These are phyloP conservation scores for Poeciliopsis prolifica DNA, from an alignment of 2,113 vertebrate genomes.

Conservation along the genomic window DNA sequence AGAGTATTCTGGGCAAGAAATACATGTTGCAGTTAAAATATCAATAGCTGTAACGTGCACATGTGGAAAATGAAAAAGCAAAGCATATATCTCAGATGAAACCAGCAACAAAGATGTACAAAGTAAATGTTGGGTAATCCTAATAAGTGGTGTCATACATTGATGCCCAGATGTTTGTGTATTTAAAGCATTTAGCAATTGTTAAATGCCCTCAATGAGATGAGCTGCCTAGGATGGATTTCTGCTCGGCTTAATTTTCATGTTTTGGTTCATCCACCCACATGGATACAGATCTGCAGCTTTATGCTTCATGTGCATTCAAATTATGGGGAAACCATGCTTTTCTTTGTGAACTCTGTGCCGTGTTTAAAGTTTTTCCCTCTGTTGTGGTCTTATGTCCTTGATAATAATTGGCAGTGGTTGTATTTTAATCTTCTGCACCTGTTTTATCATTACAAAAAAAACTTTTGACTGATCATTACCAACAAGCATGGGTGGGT, in stretches of 20 bases:
- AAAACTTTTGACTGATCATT: no score
- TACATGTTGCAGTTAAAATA: background rate
- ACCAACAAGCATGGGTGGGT: no score
- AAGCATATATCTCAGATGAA: background rate
- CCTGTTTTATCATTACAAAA: no score
- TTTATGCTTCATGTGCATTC: no score
- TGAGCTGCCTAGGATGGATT: background rate
- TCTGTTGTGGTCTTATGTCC: background rate
- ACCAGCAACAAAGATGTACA: background rate
- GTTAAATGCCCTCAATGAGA: no score
- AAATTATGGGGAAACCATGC: no score
- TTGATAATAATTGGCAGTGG: background rate
- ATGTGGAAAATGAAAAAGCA: background rate
- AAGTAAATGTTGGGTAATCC: no score
- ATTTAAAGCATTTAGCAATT: background rate
- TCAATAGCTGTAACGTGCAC: background rate
- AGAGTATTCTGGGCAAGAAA: background rate
- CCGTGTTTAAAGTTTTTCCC: background rate
- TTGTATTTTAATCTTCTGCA: background rate
- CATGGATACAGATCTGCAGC: no score
- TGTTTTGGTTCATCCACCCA: background rate
- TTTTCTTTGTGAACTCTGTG: no score
- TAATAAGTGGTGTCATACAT: background rate
- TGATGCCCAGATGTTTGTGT: background rate
- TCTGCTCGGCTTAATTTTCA: background rate